Conservation (phyloP, 2,888 invertebrate species). For the Lepidochitona cinerea region DNA sequence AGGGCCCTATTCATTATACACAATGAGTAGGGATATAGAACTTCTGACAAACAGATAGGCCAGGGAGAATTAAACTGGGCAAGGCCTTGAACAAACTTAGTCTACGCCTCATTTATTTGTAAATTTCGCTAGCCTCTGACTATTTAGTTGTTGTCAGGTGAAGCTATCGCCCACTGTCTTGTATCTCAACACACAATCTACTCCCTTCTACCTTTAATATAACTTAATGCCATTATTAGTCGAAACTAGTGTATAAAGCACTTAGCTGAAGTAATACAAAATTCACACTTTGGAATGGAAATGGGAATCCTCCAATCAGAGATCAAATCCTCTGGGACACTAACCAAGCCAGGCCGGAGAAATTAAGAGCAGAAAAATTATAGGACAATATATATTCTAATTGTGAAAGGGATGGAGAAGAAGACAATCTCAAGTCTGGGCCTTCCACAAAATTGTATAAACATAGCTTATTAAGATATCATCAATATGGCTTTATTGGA, state of each 20-base stretch:
- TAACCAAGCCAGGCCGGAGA: background rate
- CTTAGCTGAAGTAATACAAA: conserved; percentile 4
- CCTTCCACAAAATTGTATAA: background rate
- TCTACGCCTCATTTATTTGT: conserved; percentile 5
- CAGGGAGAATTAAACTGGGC: background rate
- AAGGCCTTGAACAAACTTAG: conserved; percentile 1
- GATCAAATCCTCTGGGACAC: background rate
- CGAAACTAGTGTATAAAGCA: conserved; percentile 6
- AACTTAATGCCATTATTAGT: background rate
- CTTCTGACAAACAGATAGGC: conserved; percentile 2
- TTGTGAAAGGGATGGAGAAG: background rate
- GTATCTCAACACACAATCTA: background rate
- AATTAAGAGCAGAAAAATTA: conserved; percentile 2
- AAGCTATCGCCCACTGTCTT: background rate
- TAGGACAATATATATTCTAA: conserved; percentile 6
- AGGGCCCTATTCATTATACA: background rate
- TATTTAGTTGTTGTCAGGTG: background rate
- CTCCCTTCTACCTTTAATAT: background rate
- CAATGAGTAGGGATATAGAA: conserved; percentile 1
- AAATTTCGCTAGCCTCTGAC: conserved; percentile 1
- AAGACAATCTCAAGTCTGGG: background rate
- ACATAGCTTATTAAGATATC: conserved; percentile 6
- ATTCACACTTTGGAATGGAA: background rate
- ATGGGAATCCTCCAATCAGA: background rate
- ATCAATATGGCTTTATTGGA: conserved; percentile 6